Base-by-base conservation (phyloP, 2,888 invertebrate genomes). In the Sphecodes monilicornis region DNA sequence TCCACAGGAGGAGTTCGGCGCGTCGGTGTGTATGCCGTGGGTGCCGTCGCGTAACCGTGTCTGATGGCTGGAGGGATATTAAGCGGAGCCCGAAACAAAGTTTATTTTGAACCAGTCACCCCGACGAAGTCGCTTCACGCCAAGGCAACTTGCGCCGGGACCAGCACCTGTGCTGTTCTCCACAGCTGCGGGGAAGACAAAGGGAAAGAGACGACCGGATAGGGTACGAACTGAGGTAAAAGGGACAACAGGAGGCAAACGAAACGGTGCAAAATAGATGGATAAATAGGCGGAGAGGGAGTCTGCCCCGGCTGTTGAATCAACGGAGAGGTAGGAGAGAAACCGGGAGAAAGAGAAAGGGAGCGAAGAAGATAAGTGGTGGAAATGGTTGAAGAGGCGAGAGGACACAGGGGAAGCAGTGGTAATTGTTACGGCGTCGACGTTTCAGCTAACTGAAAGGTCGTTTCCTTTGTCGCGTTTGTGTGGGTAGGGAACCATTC, bases 391-490 rank as follows among this genome's bases (percentile, higher is more conserved):
- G 69, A 80, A 73, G 73, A 70, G 72, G 54, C n/a, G 39, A 81
- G 79, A 79, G 82, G 79, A 64, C 74, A 85, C 71, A 75, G 83
- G 80, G 84, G 73, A 82, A 80, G 80, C 85, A 68, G 80, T 81
- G 89, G 90, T 88, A 89, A 91, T 91, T 91, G 90, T 91, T 90
- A 88, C 89, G 85, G 84, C 82, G 85, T 86, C 87, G 85, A 86
- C 90, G 85, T 90, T 90, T 86, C 90, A 89, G 87, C 81, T 91
- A 86, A 80, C 90, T 89, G 89, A 90, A 89, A 91, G 84, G 89
- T 86, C 89, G 83, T 86, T 88, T 91, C 89, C 90, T 91, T 90
- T 91, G 91, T 89, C 82, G 80, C 77, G 84, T 83, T 79, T 81
- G 88, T 87, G 88, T 83, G 80, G 71, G 77, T 69, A 70, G 64